Percentiles rank a stretch among this genome's conserved stretches.
phyloP scores from a whole-genome alignment of 1,140 invertebrate genomes.

The Manduca sexta region DNA sequence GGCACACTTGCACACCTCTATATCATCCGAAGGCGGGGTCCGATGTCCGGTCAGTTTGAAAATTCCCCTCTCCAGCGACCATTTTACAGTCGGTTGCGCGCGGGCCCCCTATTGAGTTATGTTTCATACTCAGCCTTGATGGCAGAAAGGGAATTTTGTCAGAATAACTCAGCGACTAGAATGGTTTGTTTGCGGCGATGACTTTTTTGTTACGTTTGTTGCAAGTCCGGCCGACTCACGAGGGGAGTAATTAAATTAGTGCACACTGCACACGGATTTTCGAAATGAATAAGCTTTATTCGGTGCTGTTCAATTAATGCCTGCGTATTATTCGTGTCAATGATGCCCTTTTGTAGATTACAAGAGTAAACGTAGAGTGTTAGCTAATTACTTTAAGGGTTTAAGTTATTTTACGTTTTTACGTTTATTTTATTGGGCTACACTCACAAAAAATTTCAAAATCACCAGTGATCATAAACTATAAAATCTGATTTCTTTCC shows the following conservation, averaged over 20 bases:
- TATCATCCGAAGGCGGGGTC: too few species aligned
- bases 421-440: too few species aligned
- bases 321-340: neutral
- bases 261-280: too few species aligned
- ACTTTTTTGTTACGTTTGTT: neutral
- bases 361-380: too few species aligned
- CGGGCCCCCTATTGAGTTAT: slow-evolving; percentile 61
- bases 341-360: neutral
- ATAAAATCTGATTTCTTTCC: neutral
- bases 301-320: neutral
- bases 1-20: too few species aligned
- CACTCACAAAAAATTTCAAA: too few species aligned
- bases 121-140: slow-evolving; percentile 38
- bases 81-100: slow-evolving; percentile 58
- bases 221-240: neutral
- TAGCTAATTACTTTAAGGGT: too few species aligned
- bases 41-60: slow-evolving; percentile 52
- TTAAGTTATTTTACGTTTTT: too few species aligned
- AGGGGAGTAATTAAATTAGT: too few species aligned
- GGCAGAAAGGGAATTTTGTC: slow-evolving; percentile 15
- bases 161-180: slow-evolving; percentile 7
- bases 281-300: too few species aligned
- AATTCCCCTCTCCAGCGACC: slow-evolving; percentile 56
- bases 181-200: neutral
- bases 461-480: too few species aligned